Evolutionary conservation across 1,140 invertebrate species (phyloP), one percentile per base, ranked within the genome.

Genomic region (Lasioglossum baleicum): DNA sequence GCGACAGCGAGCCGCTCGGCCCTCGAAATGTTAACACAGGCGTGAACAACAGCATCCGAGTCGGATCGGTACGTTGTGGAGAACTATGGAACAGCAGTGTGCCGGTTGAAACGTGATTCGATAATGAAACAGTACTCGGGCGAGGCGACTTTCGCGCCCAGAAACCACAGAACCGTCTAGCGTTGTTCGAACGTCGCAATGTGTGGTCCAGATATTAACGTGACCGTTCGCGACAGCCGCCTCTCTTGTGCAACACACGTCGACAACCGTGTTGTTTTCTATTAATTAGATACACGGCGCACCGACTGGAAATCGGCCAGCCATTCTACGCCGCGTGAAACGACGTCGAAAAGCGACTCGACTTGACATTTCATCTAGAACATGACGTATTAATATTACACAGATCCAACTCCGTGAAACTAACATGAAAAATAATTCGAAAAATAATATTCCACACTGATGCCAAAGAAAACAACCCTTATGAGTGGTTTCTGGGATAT

Each of bases 41-140:
- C 44, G 44, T 48, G 44, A 48, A 48, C 44, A 58, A 58, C 56
- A 58, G 17, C 20, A 2, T 58, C 56, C 56, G n/a, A 58, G 56
- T 58, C 17, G 17, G 56, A 58, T 58, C 5, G 56, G 8, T 20
- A 7, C n/a, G n/a, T 7, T 7, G 20, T 7, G 2, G 15, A 58
- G 10, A 48, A n/a, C 56, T n/a, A n/a, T 17, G 8, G 56, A n/a
- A n/a, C 20, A 35, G 17, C 56, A 8, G 83, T 58, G 58, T 66
- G n/a, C 48, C 82, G 75, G 82, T 84, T 69, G 72, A 84, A 84
- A 71, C 71, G 48, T 84, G 83, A 84, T 84, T 84, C 72, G 83
- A 84, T 84, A 84, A 84, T 84, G 83, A 84, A 75, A 81, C 73
- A 73, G 72, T 51, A 85, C 83, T 81, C 73, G 81, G 35, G 61